Evolutionary conservation across 2,888 invertebrate species (phyloP).

Genomic region (Ellobium chinense): DNA sequence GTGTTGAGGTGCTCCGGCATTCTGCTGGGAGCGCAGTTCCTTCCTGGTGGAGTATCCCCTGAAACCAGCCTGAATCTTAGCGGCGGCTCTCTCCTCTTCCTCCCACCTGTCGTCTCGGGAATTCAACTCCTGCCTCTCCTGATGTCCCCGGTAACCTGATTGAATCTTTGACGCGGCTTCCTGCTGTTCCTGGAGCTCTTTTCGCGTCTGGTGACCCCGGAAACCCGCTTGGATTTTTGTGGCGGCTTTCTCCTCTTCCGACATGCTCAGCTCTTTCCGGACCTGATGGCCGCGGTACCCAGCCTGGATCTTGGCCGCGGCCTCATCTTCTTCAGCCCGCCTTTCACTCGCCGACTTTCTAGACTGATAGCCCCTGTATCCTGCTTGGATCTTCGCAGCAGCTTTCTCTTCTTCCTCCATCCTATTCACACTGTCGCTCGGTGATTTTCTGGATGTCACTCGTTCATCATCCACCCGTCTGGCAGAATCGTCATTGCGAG

Average conservation of each 20-base stretch:
- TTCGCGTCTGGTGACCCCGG: slow-evolving; percentile 58
- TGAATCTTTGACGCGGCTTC: slow-evolving; percentile 39
- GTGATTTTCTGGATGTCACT: slow-evolving; percentile 38
- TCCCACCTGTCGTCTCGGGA: background rate
- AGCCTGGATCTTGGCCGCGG: slow-evolving; percentile 69
- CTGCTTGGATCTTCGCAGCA: slow-evolving; percentile 46
- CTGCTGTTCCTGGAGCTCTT: too few relatives aligned
- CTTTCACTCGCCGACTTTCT: slow-evolving; percentile 20
- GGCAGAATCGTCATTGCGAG: background rate
- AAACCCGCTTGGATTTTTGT: slow-evolving; percentile 68
- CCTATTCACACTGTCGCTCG: background rate
- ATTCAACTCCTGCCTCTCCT: background rate
- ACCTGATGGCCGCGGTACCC: slow-evolving; percentile 62
- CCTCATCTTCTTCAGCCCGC: slow-evolving; percentile 46
- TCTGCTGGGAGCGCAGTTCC: background rate
- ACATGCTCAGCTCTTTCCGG: background rate
- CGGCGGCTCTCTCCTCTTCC: background rate
- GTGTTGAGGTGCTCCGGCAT: background rate
- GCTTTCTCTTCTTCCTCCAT: slow-evolving; percentile 27
- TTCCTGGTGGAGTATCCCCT: slow-evolving; percentile 12
- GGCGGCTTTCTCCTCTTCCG: slow-evolving; percentile 39
- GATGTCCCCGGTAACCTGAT: slow-evolving; percentile 42
- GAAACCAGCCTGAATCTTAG: slow-evolving; percentile 24
- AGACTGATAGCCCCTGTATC: slow-evolving; percentile 41
- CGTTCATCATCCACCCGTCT: background rate